These are phyloP conservation scores for western clawed frog (Xenopus tropicalis) DNA, from an alignment of 2,113 vertebrate genomes.

Conservation along the genomic window UCB_Xtro_10.0 CM004451.2:64501501-64502000, in stretches of 20 bases:
- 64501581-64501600: no score
- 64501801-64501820: not conserved
- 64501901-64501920: not conserved
- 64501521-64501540: no score
- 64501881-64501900: slow-evolving; percentile 2
- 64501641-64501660: not conserved
- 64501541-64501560: no score
- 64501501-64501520: no score
- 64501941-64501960: slow-evolving; percentile 31
- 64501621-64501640: no score
- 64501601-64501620: no score
- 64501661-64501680: not conserved
- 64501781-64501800: not conserved
- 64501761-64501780: not conserved
- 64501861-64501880: slow-evolving; percentile 27
- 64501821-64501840: slow-evolving; percentile 1
- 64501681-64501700: not conserved
- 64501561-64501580: no score
- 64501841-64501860: slow-evolving; percentile 2
- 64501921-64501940: not conserved
- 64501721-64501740: not conserved
- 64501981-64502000: slow-evolving; percentile 9
- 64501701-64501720: not conserved
- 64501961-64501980: not conserved
- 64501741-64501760: not conserved